Evolutionary conservation across 2,888 invertebrate genomes (phyloP), one percentile per base, ranked within the genome.

Genomic region (Ophion ellenae): DNA sequence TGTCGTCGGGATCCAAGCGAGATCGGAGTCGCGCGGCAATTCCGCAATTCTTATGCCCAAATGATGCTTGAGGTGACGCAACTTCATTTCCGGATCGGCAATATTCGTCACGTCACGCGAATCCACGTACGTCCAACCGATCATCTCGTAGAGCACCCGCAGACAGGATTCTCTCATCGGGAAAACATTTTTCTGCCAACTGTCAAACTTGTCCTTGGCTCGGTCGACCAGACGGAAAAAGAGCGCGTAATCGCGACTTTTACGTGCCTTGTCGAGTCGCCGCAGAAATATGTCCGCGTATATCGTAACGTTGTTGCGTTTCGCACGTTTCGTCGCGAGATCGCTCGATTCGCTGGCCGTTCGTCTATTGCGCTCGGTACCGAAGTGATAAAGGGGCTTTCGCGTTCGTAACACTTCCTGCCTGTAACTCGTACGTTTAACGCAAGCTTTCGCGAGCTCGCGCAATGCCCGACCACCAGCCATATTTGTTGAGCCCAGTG

Each of bases 321-420:
- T 90, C 40, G 91, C 85, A 70, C 92, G 88, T 83, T 92, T 93
- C 36, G 93, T 91, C 61, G 90, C 87, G 40, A 92, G 92, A 11
- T 94, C 88, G 17, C 86, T 88, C 71, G 88, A 88, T 45, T 93
- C 90, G 17, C 93, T 93, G 4, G 92, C 86, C 1, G 94, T 90
- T 32, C 78, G 67, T 0, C 90, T 90, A 85, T 94, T 93, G 81
- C 92, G 92, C 77, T 92, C 69, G 9, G 91, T 94, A 83, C 94
- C 93, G 17, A 94, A 93, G 64, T 93, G 93, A 88, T 95, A 95
- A 70, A 95, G 93, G 0, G 95, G 95, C 81, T 93, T 91, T 11
- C 95, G 90, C 2, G 93, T 93, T 40, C 95, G 92, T 5, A 95
- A 87, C 10, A 94, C 90, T 85, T 95, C 93, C 89, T 95, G 94